These are phyloP conservation scores for Caerostris darwini DNA, from an alignment of 1,140 invertebrate species.

Conservation along the genomic window DNA sequence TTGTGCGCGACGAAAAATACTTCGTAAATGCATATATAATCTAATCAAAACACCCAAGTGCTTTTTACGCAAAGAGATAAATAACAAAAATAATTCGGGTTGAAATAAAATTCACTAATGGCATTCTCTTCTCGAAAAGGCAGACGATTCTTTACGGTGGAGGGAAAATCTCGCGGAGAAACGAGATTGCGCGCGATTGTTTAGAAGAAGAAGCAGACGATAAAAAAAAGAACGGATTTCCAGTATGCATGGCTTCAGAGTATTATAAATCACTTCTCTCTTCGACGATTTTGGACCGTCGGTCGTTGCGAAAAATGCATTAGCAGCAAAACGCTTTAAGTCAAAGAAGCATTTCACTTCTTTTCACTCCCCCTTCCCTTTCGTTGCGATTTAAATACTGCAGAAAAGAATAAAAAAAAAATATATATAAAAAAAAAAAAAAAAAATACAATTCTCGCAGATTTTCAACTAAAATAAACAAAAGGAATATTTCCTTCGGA, in stretches of 20 bases:
- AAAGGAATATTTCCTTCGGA: conserved; percentile 34
- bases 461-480: conserved; percentile 35
- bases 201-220: neutral
- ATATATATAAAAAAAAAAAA: too few relatives aligned
- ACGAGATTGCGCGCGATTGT: too few relatives aligned
- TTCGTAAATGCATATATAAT: conserved; percentile 39
- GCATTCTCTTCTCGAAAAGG: too few relatives aligned
- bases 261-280: conserved; percentile 20
- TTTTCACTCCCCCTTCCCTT: neutral
- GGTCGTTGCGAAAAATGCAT: conserved; percentile 39
- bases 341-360: conserved; percentile 29
- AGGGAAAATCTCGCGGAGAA: too few relatives aligned
- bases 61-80: conserved; percentile 2
- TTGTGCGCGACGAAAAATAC: neutral
- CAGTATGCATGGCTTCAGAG: conserved; percentile 27
- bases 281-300: conserved; percentile 19
- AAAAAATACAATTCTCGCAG: conserved; percentile 30
- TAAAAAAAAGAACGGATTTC: neutral
- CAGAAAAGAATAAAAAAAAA: too few relatives aligned
- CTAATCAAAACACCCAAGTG: conserved; percentile 31
- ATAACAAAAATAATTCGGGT: too few relatives aligned
- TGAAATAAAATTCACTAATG: too few relatives aligned
- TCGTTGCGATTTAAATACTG: neutral
- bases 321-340: conserved; percentile 33
- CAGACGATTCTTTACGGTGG: too few relatives aligned